These are phyloP conservation scores for Sesamia nonagrioides DNA, from an alignment of 1,140 invertebrate species.

Conservation along the genomic window DNA sequence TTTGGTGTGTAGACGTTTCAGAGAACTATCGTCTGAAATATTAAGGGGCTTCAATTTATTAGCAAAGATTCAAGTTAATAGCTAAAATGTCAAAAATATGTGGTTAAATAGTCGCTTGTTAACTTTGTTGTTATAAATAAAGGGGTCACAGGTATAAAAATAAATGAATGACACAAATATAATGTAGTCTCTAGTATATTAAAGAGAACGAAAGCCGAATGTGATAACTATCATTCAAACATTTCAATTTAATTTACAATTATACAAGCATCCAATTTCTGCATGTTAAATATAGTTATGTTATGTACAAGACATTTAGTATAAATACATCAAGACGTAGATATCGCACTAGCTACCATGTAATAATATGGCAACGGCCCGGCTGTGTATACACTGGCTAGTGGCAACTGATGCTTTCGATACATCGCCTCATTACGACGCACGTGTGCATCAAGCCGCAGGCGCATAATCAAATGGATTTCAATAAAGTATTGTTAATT, in stretches of 20 bases:
- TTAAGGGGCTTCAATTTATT: background rate
- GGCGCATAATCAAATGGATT: constrained; percentile 43
- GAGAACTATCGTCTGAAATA: too few species aligned
- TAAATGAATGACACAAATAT: too few species aligned
- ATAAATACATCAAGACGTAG: background rate
- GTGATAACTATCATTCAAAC: background rate
- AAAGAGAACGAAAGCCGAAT: too few species aligned
- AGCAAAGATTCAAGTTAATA: too few species aligned
- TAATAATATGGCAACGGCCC: background rate
- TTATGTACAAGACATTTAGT: constrained; percentile 9
- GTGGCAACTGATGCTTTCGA: constrained; percentile 28
- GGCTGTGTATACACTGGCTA: constrained; percentile 11
- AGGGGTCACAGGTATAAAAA: too few species aligned
- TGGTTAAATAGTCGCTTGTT: too few species aligned
- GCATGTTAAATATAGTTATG: background rate
- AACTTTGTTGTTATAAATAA: too few species aligned
- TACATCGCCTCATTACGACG: constrained; percentile 26
- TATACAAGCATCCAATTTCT: constrained; percentile 8
- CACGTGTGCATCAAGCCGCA: constrained; percentile 19
- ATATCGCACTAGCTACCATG: background rate
- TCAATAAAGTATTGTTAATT: constrained; percentile 49
- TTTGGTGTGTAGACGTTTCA: too few species aligned
- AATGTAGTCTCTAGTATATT: too few species aligned
- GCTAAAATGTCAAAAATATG: too few species aligned
- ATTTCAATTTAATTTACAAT: constrained; percentile 3